Evolutionary conservation across 2,797 vertebrate genomes (phyloP), one percentile per base, ranked within the genome.

Genomic region (Fratercula arctica): DNA sequence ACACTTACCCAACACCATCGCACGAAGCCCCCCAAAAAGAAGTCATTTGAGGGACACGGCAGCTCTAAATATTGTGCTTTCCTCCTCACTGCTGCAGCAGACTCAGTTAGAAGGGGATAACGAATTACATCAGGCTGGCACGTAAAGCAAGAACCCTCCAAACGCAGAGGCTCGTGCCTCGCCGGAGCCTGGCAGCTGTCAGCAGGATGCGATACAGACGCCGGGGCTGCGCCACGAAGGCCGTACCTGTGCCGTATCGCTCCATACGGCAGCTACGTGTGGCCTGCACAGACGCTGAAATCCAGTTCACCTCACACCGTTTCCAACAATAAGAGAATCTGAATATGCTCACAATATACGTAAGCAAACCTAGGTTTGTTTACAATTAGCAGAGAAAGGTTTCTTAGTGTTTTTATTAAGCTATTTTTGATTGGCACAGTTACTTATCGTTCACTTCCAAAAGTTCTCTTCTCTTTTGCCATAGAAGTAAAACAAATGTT

Each of bases 141-240:
- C 0, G 0, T 21, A 2, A 3, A 29, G 29, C 29, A 66, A 6
- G 14, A 63, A 24, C 21, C 9, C 35, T 39, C 48, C 33, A 26
- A 35, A 35, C 4, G 10, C 0, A 3, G 74, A 51, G 50, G 20
- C 2, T 2, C 0, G 0, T 0, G 0, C 11, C 31, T 17, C 51
- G 18, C 46, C n/a, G 59, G 46, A 63, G 81, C 67, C 60, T 17
- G 67, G 51, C 63, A 23, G 43, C 48, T 9, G 18, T 10, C 57
- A n/a, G 48, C n/a, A 59, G 77, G 51, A 45, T 8, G 60, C 1
- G 9, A 11, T 4, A 13, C n/a, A 11, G 74, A 5, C 3, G 5
- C 33, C 21, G 9, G 2, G 46, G 56, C 70, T 54, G 39, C 10
- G 10, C 46, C 12, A 4, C 3, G 15, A 29, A 13, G 10, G 46